Base-by-base conservation (phyloP, 2,113 vertebrate genomes). In the Rhinopomastus cyanomelas region DNA sequence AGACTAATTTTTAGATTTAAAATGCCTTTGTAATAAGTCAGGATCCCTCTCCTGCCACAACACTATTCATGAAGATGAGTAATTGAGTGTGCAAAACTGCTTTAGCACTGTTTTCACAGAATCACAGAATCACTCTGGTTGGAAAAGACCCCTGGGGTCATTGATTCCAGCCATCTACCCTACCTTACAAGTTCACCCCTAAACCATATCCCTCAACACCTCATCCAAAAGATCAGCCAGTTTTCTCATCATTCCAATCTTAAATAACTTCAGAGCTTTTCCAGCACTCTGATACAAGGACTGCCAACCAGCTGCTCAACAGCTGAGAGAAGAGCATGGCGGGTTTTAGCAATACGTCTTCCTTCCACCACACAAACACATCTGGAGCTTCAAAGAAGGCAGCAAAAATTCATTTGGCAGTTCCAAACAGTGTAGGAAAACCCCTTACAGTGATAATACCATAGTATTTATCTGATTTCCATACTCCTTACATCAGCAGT, bases 331-430 rank as follows among this genome's bases (percentile, higher is more conserved):
- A 79, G 34, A 80, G 17, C 44, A 60, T 1, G 17, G 25, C 56
- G 81, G 53, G 76, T 92, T 93, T 80, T 23, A 87, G 68, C 56
- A 81, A 44, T 25, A 1, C 12, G 49, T 16, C 76, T 67, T 87
- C 42, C 75, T 80, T 94, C 61, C 59, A 25, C 59, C 61, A 72
- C 44, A 84, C 44, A 84, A 94, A 91, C 44, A 52, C 72, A 77
- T 77, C 57, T 81, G 60, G 64, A 60, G 26, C 82, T 93, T 89
- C 85, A 89, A 94, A 94, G 44, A 11, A 86, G 7, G 27, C 39
- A 91, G 61, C 60, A 88, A 61, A 87, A 83, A 60, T 23, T 80
- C 30, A 71, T 83, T 52, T 23, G 32, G 73, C 25, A 82, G 73
- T 73, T 86, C 78, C 34, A 81, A 93, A 85, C 27, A 87, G 71